These are phyloP conservation scores for Timandra comae DNA, from an alignment of 2,888 invertebrate genomes.

Conservation along the genomic window DNA sequence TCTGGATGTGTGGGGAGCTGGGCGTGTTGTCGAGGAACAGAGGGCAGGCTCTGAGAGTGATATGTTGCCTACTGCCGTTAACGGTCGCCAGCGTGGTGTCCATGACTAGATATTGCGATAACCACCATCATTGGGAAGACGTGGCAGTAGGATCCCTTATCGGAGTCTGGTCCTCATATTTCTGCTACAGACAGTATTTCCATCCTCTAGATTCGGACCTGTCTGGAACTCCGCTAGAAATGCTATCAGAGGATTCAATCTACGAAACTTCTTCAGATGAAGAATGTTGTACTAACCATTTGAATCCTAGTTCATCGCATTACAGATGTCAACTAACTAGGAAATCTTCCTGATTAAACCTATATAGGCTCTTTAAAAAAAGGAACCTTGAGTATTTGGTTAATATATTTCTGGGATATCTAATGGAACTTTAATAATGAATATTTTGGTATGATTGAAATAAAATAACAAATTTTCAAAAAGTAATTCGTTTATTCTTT, in stretches of 20 bases:
- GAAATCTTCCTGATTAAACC: too few species aligned
- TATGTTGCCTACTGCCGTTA: constrained; percentile 78
- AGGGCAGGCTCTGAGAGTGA: constrained; percentile 77
- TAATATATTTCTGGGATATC: too few species aligned
- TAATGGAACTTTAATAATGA: too few species aligned
- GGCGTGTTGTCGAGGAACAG: constrained; percentile 78
- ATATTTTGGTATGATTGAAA: too few species aligned
- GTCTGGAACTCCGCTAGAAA: constrained; percentile 28
- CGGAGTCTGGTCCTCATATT: constrained; percentile 78
- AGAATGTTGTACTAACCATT: constrained; percentile 22
- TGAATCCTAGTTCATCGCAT: constrained; percentile 10
- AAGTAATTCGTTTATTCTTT: too few species aligned
- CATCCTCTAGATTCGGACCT: constrained; percentile 49
- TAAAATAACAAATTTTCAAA: too few species aligned
- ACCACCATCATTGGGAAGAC: constrained; percentile 94
- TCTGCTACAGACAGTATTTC: constrained; percentile 83
- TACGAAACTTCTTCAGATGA: constrained; percentile 8
- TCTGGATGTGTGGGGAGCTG: constrained; percentile 83
- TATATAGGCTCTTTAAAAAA: too few species aligned
- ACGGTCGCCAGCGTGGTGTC: constrained; percentile 79
- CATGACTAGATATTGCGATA: constrained; percentile 87
- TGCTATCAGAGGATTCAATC: constrained; percentile 14
- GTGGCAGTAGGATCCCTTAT: constrained; percentile 81
- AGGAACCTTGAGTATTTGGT: too few species aligned
- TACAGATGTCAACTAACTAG: too few species aligned